phyloP scores from a whole-genome alignment of 2,797 vertebrate species.

The Enteromius anoplus region DNA sequence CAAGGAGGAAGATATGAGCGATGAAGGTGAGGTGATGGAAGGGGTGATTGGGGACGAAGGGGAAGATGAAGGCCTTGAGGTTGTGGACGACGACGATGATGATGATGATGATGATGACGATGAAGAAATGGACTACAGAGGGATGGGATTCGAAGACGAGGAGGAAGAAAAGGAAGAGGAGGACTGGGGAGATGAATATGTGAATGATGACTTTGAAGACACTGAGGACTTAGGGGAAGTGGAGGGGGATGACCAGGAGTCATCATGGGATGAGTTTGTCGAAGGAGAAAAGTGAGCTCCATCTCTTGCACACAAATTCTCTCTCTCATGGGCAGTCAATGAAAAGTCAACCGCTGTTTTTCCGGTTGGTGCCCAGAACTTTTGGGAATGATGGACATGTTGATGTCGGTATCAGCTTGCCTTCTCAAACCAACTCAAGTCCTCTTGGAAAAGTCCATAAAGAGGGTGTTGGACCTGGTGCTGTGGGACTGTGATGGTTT shows the following conservation, averaged over 20 bases:
- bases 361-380: constrained; percentile 70
- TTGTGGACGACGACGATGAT: constrained; percentile 50
- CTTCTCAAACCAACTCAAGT: constrained; percentile 72
- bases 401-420: constrained; percentile 69
- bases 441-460: constrained; percentile 63
- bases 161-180: constrained; percentile 54
- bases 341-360: constrained; percentile 12
- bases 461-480: constrained; percentile 74
- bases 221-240: constrained; percentile 69
- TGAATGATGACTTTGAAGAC: constrained; percentile 60
- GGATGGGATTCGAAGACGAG: constrained; percentile 64
- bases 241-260: constrained; percentile 67
- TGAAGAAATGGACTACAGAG: constrained; percentile 64
- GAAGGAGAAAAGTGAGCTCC: constrained; percentile 66
- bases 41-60: constrained; percentile 59
- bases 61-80: constrained; percentile 52
- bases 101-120: constrained; percentile 1
- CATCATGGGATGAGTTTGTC: constrained; percentile 58
- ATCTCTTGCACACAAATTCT: constrained; percentile 2
- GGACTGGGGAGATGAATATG: constrained; percentile 63
- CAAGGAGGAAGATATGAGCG: constrained; percentile 64
- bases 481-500: constrained; percentile 71
- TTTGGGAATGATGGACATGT: constrained; percentile 34
- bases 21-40: constrained; percentile 71
- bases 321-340: not conserved